Evolutionary conservation across 2,113 vertebrate species (phyloP), one percentile per base, ranked within the genome.

Genomic region (Euleptes europaea): DNA sequence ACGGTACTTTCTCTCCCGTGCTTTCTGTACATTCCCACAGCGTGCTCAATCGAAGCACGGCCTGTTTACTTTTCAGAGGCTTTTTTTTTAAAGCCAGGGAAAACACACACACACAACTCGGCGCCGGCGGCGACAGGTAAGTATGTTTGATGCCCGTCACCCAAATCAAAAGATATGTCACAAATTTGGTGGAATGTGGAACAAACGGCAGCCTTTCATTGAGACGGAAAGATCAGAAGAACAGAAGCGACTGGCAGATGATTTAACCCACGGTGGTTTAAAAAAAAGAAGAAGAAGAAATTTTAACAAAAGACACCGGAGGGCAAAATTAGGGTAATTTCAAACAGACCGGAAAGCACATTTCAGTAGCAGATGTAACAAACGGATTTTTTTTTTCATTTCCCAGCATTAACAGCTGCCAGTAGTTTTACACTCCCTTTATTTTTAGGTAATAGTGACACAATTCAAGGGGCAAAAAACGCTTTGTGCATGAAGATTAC

Each of bases 371-470:
- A 88, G 21, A 3, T 82, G 75, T 51, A 65, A 74, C 49, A 35
- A 70, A 15, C 81, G 35, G 44, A 17, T 86, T 12, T 80, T 26
- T 35, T 33, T 75, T 21, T 33, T 21, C 3, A 23, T 44, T 23
- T 26, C 31, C 26, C 60, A n/a, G 63, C 77, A 44, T 17, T 42
- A 33, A 40, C 0, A 77, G 3, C 17, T 67, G 40, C 54, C 76
- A 33, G 0, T 9, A 51, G 1, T 13, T 44, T 19, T 0, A 23
- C 77, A 47, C 44, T 88, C 28, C 70, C 0, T 70, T 0, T 44
- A 78, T 33, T 83, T 69, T 66, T 13, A 84, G 3, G 6, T 40
- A 1, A n/a, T 73, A 8, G 57, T 57, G 67, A 54, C 31, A 83
- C 1, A 15, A 3, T 35, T 1, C 60, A 54, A 23, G 49, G 31